phyloP scores from a whole-genome alignment of 2,888 invertebrate species.

The Encarsia formosa region DNA sequence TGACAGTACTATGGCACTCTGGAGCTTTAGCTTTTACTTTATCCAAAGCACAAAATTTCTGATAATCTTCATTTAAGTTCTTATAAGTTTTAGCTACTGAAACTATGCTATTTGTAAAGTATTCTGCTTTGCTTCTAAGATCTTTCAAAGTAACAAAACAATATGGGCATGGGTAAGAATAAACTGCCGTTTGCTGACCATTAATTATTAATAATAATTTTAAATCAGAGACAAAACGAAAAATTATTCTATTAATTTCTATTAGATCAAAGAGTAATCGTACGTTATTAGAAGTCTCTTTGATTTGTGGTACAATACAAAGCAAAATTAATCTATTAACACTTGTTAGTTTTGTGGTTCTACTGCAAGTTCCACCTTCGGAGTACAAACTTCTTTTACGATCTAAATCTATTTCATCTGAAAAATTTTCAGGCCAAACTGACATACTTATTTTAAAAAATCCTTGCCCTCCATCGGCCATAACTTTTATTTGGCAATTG shows the following conservation, averaged over 20 bases:
- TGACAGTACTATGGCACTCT: neutral
- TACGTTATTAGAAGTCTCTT: conserved; percentile 3
- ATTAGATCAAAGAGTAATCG: neutral
- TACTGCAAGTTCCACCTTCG: conserved; percentile 10
- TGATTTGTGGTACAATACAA: conserved; percentile 15
- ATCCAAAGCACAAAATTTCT: neutral
- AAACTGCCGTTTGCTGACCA: conserved; percentile 4
- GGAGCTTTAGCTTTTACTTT: neutral
- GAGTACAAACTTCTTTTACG: conserved; percentile 7
- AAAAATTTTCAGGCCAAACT: conserved; percentile 9
- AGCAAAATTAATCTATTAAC: conserved; percentile 15
- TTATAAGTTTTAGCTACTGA: no score
- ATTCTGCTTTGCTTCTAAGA: no score
- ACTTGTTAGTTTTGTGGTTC: conserved; percentile 4
- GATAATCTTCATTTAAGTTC: neutral
- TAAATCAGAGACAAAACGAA: conserved; percentile 3
- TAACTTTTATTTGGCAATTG: conserved; percentile 12
- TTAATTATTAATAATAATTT: conserved; percentile 1
- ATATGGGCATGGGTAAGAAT: neutral
- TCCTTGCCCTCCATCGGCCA: no score
- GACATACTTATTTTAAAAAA: conserved; percentile 17
- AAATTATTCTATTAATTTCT: conserved; percentile 2
- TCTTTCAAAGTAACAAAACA: neutral
- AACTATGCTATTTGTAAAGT: no score
- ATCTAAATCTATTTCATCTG: no score